A percentile compares a stretch with the other conserved stretches of the same genome.
phyloP scores from a whole-genome alignment of 2,888 invertebrate species.

The Ornithoptera alexandrae region DNA sequence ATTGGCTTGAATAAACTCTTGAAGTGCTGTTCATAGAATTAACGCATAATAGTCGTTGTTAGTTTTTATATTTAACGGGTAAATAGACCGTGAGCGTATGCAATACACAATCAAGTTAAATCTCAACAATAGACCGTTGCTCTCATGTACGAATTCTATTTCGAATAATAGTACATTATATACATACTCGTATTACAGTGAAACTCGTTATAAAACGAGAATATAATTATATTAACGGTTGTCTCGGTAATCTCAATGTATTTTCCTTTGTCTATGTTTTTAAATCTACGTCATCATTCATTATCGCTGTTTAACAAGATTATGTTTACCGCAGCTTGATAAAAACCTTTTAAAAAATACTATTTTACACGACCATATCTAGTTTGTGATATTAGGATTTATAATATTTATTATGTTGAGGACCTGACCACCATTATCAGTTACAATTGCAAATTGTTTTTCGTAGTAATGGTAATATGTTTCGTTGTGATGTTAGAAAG shows the following conservation, averaged over 20 bases:
- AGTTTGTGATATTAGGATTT: background rate
- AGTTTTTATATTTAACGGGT: constrained; percentile 67
- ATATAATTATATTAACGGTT: constrained; percentile 38
- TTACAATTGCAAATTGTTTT: background rate
- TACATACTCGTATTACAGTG: constrained; percentile 57
- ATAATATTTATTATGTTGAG: background rate
- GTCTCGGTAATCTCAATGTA: constrained; percentile 1
- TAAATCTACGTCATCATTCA: constrained; percentile 2
- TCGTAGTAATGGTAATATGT: too few species aligned
- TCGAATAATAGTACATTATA: constrained; percentile 61
- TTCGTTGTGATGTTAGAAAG: constrained; percentile 26
- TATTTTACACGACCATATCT: too few species aligned
- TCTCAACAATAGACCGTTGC: constrained; percentile 60
- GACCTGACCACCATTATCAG: background rate
- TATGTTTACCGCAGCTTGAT: background rate
- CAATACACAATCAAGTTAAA: constrained; percentile 69
- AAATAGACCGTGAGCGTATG: constrained; percentile 70
- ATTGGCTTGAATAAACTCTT: constrained; percentile 51
- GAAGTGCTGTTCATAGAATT: constrained; percentile 61
- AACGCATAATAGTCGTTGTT: constrained; percentile 70
- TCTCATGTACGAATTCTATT: constrained; percentile 63
- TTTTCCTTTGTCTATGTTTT: constrained; percentile 4
- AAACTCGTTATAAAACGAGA: constrained; percentile 49
- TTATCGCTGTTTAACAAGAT: constrained; percentile 1
- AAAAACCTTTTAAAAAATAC: background rate